phyloP scores from a whole-genome alignment of 2,888 invertebrate species.

The Chymomyza fuscimana region DNA sequence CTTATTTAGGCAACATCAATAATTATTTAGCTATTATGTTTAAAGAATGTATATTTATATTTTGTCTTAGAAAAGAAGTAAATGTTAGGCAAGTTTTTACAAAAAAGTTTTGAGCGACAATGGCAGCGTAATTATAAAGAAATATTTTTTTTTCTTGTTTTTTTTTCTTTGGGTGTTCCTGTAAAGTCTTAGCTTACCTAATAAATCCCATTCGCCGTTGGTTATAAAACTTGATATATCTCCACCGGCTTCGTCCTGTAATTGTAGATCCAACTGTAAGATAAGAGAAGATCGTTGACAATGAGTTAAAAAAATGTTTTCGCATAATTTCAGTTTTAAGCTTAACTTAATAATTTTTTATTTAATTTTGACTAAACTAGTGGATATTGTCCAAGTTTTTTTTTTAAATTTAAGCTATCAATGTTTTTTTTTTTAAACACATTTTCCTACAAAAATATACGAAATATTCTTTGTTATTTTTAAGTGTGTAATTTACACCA shows the following conservation, averaged over 20 bases:
- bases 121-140: not conserved
- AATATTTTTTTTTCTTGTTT: not conserved
- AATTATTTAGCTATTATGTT: slow-evolving; percentile 1
- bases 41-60: not conserved
- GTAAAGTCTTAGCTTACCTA: slow-evolving; percentile 85
- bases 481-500: too few relatives aligned
- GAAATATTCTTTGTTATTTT: too few relatives aligned
- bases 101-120: slow-evolving; percentile 5
- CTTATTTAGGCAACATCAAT: not conserved
- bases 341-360: too few relatives aligned
- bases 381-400: too few relatives aligned
- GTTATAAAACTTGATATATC: slow-evolving; percentile 98
- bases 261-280: slow-evolving; percentile 93
- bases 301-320: not conserved
- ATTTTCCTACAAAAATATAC: too few relatives aligned
- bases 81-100: not conserved
- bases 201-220: slow-evolving; percentile 99
- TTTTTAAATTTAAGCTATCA: too few relatives aligned
- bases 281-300: slow-evolving; percentile 48
- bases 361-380: too few relatives aligned
- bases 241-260: slow-evolving; percentile 94
- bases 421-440: too few relatives aligned
- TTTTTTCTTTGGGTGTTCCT: not conserved
- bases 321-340: too few relatives aligned
- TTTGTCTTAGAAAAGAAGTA: not conserved